These are phyloP conservation scores for silkworm (Bombyx mori) DNA, from an alignment of 1,140 invertebrate species.

Conservation along the genomic window ASM3026992v2 NC_085115.1:8167001-8167500, in stretches of 20 bases:
- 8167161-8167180: neutral
- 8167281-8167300: slow-evolving; percentile 23
- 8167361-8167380: slow-evolving; percentile 13
- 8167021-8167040: slow-evolving; percentile 11
- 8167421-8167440: neutral
- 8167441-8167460: neutral
- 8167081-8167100: slow-evolving; percentile 10
- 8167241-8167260: slow-evolving; percentile 27
- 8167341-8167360: slow-evolving; percentile 59
- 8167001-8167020: slow-evolving; percentile 33
- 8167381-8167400: slow-evolving; percentile 1
- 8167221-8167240: neutral
- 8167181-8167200: neutral
- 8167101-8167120: slow-evolving; percentile 6
- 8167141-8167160: neutral
- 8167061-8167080: neutral
- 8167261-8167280: slow-evolving; percentile 31
- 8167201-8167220: neutral
- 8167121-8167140: slow-evolving; percentile 23
- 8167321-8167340: slow-evolving; percentile 37
- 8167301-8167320: slow-evolving; percentile 29
- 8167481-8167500: neutral
- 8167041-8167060: neutral
- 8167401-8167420: neutral
- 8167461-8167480: neutral